Evolutionary conservation across 2,888 invertebrate species (phyloP).

Genomic region (Himalopsyche anomala): DNA sequence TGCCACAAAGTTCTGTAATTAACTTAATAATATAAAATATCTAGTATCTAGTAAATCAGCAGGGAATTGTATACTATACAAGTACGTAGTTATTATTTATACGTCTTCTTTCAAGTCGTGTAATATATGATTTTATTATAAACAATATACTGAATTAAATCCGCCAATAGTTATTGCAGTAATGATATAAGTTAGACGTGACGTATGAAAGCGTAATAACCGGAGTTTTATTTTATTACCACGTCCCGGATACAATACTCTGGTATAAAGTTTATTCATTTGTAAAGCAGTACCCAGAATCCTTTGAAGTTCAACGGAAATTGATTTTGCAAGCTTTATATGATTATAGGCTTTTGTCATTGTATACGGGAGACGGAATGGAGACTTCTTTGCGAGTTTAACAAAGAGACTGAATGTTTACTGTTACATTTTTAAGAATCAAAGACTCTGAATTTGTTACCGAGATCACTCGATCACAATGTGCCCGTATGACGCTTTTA

Average conservation of each 20-base stretch:
- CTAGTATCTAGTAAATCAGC: too few species aligned
- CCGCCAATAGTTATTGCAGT: background rate
- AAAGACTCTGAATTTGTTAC: background rate
- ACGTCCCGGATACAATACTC: constrained; percentile 16
- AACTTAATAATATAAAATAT: too few species aligned
- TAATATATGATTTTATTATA: too few species aligned
- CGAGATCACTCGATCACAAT: background rate
- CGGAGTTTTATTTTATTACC: constrained; percentile 10
- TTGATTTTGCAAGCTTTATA: constrained; percentile 24
- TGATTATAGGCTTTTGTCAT: constrained; percentile 7
- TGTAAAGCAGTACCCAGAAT: background rate
- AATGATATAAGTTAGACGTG: background rate
- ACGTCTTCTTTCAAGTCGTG: too few species aligned
- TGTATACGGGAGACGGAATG: constrained; percentile 1
- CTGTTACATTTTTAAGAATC: background rate
- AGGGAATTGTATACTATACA: too few species aligned
- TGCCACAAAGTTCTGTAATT: too few species aligned
- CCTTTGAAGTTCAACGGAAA: constrained; percentile 20
- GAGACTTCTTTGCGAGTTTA: constrained; percentile 16
- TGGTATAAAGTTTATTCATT: constrained; percentile 30
- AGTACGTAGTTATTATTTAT: too few species aligned
- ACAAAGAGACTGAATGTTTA: background rate
- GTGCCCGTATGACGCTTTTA: background rate
- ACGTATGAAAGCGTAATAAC: background rate
- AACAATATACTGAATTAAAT: background rate